A percentile compares a stretch with the other conserved stretches of the same genome.
These are phyloP conservation scores for Chaenogobius annularis DNA, from an alignment of 2,113 vertebrate species.

Conservation along the genomic window DNA sequence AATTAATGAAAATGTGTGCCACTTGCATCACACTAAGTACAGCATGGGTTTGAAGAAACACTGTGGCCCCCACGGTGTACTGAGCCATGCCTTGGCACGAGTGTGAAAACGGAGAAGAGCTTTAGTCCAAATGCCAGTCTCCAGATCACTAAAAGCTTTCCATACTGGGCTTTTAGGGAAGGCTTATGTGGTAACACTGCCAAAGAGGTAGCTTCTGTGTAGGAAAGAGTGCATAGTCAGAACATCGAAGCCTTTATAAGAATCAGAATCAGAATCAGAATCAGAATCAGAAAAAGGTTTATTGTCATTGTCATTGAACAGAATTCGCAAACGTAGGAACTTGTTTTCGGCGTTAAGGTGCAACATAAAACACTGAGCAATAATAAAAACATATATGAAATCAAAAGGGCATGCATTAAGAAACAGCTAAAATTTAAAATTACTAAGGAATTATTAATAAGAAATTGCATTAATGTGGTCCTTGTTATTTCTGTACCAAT, in stretches of 20 bases:
- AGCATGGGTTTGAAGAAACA: conserved; percentile 45
- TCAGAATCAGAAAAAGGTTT: too few species aligned
- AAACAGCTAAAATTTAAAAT: too few species aligned
- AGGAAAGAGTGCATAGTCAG: conserved; percentile 17
- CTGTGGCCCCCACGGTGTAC: conserved; percentile 48
- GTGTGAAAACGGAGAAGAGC: conserved; percentile 71
- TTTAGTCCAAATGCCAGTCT: conserved; percentile 73
- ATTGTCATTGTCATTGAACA: too few species aligned
- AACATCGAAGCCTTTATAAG: conserved; percentile 35
- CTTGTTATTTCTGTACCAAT: background rate
- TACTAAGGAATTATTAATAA: too few species aligned
- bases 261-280: too few species aligned
- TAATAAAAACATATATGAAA: too few species aligned
- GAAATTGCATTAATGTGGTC: background rate
- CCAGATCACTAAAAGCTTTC: conserved; percentile 74
- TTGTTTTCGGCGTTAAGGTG: too few species aligned
- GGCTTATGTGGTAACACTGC: conserved; percentile 64
- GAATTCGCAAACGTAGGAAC: too few species aligned
- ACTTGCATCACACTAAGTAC: conserved; percentile 29
- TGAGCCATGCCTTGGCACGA: conserved; percentile 65
- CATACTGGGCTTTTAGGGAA: conserved; percentile 65
- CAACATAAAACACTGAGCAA: too few species aligned
- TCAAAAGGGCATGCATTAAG: too few species aligned
- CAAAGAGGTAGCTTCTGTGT: conserved; percentile 37
- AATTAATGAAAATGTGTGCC: background rate